These are phyloP conservation scores for Elysia crispata DNA, from an alignment of 2,888 invertebrate species.

Conservation along the genomic window DNA sequence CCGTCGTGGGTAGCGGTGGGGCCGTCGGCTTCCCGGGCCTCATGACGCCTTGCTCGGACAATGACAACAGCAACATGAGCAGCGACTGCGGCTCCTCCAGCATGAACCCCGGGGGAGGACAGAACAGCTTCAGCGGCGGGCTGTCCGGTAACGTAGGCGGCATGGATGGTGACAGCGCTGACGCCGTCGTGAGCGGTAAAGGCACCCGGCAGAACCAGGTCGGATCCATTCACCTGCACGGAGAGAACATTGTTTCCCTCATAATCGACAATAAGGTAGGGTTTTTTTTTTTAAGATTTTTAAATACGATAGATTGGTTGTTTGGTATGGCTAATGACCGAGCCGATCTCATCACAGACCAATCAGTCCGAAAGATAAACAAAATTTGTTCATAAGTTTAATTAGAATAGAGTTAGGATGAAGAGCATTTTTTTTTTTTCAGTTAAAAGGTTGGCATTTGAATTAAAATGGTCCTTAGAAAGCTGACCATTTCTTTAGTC, in stretches of 20 bases:
- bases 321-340: too few relatives aligned
- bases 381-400: too few relatives aligned
- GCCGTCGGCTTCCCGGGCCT: not conserved
- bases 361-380: too few relatives aligned
- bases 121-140: not conserved
- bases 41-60: slow-evolving; percentile 26
- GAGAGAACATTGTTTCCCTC: slow-evolving; percentile 94
- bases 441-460: too few relatives aligned
- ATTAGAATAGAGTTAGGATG: too few relatives aligned
- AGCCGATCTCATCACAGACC: too few relatives aligned
- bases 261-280: slow-evolving; percentile 90
- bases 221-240: slow-evolving; percentile 89
- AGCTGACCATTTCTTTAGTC: too few relatives aligned
- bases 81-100: slow-evolving; percentile 35
- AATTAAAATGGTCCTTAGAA: too few relatives aligned
- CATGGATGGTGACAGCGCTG: too few relatives aligned
- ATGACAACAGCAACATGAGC: slow-evolving; percentile 45
- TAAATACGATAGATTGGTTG: too few relatives aligned
- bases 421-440: too few relatives aligned
- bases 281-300: too few relatives aligned
- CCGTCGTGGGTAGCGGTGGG: not conserved
- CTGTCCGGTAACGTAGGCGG: not conserved
- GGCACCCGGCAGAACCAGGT: slow-evolving; percentile 79
- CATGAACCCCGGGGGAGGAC: not conserved
- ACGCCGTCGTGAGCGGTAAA: not conserved